phyloP scores from a whole-genome alignment of 2,888 invertebrate genomes.

The Cyclophora punctaria region DNA sequence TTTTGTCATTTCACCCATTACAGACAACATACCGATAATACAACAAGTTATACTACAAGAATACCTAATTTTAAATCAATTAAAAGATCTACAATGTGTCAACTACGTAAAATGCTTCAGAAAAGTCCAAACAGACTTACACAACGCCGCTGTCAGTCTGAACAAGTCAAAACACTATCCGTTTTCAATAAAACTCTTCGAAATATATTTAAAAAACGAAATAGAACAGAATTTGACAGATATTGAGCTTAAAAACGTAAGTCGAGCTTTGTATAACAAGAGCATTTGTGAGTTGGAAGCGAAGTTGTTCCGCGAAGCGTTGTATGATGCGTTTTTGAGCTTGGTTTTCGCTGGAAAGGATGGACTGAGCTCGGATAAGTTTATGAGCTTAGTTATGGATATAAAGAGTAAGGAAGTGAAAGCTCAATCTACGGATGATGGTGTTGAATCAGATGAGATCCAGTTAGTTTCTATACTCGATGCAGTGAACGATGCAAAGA shows the following conservation, averaged over 20 bases:
- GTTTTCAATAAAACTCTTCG: constrained; percentile 47
- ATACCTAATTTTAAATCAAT: constrained; percentile 33
- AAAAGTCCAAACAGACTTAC: constrained; percentile 53
- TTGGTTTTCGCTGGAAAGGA: constrained; percentile 39
- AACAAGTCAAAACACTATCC: constrained; percentile 43
- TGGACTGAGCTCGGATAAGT: constrained; percentile 39
- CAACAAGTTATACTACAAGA: constrained; percentile 32
- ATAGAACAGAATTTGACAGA: constrained; percentile 23
- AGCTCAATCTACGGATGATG: constrained; percentile 17
- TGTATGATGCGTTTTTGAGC: constrained; percentile 50
- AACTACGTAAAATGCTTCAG: constrained; percentile 46
- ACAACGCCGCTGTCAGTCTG: constrained; percentile 51
- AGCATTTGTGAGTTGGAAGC: constrained; percentile 56
- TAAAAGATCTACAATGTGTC: constrained; percentile 34
- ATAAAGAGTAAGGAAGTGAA: constrained; percentile 52
- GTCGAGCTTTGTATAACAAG: constrained; percentile 55
- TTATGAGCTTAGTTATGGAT: constrained; percentile 58
- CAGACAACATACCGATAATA: constrained; percentile 24
- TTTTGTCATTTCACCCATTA: constrained; percentile 32
- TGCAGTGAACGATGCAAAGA: constrained; percentile 27
- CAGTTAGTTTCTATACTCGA: constrained; percentile 41
- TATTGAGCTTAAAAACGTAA: constrained; percentile 41
- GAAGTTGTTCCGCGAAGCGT: constrained; percentile 38
- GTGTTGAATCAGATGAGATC: constrained; percentile 22
- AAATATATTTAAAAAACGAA: constrained; percentile 47